Base-by-base conservation (phyloP, 1,140 invertebrate species). In the Eurosta solidaginis region DNA sequence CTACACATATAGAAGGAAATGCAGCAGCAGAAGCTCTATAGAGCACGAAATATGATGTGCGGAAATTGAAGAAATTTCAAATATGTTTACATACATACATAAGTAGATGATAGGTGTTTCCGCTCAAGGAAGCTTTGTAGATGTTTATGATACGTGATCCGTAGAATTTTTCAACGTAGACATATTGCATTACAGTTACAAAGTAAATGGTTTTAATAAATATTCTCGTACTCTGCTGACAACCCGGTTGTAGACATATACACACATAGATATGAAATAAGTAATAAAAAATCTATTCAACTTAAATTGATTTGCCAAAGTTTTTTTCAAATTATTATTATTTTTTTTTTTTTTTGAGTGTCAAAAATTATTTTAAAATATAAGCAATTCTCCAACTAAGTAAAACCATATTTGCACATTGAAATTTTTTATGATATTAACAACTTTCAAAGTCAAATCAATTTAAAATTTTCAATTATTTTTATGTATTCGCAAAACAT, bases 21-120 rank as follows among this genome's bases (percentile, higher is more conserved):
- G n/a, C n/a, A 63, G 2, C 49, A 68, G 22, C 59, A 68, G 59
- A 36, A 68, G 59, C 59, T 22, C 59, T 68, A 40, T 68, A 33
- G n/a, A n/a, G n/a, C n/a, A n/a, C 59, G 59, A 68, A 68, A 68
- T 68, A 68, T 68, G 59, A 68, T 68, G 33, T 68, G 33, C 59
- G 59, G 59, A 68, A 42, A 68, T 68, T 68, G 59, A 68, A 68
- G 59, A 68, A 68, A 40, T 68, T 40, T 68, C 33, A 40, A 10
- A 68, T 20, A 40, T 68, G 40, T 6, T 40, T 27, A 27, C 27
- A 1, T 52, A 14, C 14, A 17, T 17, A 49, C n/a, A n/a, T 49
- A 7, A 12, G 50, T 1, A 10, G 59, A 40, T 20, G 59, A 10
- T 68, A 42, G 59, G 36, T 68, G 59, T 68, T 68, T 68, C 59